phyloP scores from a whole-genome alignment of 1,140 invertebrate species.

The Papilio dardanus region DNA sequence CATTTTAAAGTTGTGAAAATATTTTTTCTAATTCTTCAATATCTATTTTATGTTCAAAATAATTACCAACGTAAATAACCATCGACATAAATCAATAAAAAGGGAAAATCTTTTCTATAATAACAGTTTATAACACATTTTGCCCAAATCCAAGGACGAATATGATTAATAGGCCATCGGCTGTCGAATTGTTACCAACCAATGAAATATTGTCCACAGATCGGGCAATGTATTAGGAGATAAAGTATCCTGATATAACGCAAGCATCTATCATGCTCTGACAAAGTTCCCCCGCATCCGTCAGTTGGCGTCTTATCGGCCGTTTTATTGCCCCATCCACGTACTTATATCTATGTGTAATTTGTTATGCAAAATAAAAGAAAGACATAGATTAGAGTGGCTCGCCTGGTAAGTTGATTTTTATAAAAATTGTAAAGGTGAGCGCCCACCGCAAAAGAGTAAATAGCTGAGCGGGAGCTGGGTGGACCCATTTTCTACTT shows the following conservation, averaged over 20 bases:
- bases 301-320: slow-evolving; percentile 16
- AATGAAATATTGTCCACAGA: slow-evolving; percentile 19
- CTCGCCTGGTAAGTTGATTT: no score
- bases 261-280: background rate
- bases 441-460: no score
- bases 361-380: background rate
- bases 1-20: no score
- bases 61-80: background rate
- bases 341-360: background rate
- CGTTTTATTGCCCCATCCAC: slow-evolving; percentile 15
- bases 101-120: slow-evolving; percentile 6
- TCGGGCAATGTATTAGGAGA: slow-evolving; percentile 23
- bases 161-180: slow-evolving; percentile 26
- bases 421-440: no score
- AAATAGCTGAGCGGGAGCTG: no score
- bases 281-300: slow-evolving; percentile 19
- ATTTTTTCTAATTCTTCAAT: background rate
- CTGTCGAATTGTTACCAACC: slow-evolving; percentile 19
- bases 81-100: slow-evolving; percentile 2
- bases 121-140: slow-evolving; percentile 16
- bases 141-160: slow-evolving; percentile 19
- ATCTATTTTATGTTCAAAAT: background rate
- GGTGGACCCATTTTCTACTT: no score
- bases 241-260: slow-evolving; percentile 12
- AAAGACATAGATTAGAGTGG: no score